Base-by-base conservation (phyloP, 2,888 invertebrate genomes). In the Diabrotica balteata region DNA sequence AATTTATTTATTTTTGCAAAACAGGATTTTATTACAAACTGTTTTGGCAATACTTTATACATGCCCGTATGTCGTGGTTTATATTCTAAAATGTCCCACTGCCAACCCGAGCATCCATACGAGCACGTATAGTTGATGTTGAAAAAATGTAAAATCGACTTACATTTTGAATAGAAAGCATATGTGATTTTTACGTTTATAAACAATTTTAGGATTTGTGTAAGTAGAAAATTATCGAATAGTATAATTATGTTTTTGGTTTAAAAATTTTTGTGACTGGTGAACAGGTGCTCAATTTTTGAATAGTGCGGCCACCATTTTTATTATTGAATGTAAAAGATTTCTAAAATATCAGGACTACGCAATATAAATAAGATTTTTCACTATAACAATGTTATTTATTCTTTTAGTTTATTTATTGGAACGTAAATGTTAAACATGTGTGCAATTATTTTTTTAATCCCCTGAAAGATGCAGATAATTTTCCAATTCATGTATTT, bases 261-360 rank as follows among this genome's bases (percentile, higher is more conserved):
- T 70, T 74, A 62, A 61, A 68, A 65, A 71, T 66, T 73, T 69
- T 64, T 76, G 73, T 76, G 76, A 78, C 77, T 80, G 78, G 77
- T 77, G 73, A 78, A 79, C 81, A 80, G 81, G 81, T 82, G 82
- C 82, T 82, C 82, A 82, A 82, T 81, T 81, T 81, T 81, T 79
- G 78, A 64, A 69, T 81, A 80, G 80, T 80, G 79, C 77, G 80
- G 79, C 78, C 76, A 77, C 67, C 68, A 71, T 71, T 59, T 57
- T 63, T 58, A 63, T 65, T 65, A 68, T 65, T 59, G 42, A 46
- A 53, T 59, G 59, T 65, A 54, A 65, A 62, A 61, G 51, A 61
- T 66, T 63, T 63, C 63, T 57, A 63, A 63, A 55, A 63, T 63
- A 63, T 63, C 63, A 63, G 50, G 57, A 63, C 47, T 58, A 58